These are phyloP conservation scores for Girardia tigrina DNA, from an alignment of 2,888 invertebrate species.

Conservation along the genomic window DNA sequence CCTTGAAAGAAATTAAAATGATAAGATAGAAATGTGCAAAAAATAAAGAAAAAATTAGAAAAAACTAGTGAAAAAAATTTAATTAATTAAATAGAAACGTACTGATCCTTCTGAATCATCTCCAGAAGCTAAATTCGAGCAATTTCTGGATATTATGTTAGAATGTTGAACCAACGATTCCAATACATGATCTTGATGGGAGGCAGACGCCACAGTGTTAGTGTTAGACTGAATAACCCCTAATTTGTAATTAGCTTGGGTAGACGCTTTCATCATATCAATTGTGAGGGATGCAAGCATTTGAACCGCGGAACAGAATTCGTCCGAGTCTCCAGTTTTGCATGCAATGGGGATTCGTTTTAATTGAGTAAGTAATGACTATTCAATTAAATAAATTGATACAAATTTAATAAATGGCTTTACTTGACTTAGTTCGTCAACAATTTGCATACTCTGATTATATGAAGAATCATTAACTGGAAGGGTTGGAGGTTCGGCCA, in stretches of 20 bases:
- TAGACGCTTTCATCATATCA: constrained; percentile 18
- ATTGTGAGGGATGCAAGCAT: not conserved
- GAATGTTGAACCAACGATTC: not conserved
- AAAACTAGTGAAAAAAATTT: no score
- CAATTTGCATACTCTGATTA: constrained; percentile 72
- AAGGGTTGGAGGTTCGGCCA: constrained; percentile 70
- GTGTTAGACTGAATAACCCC: not conserved
- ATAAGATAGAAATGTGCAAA: no score
- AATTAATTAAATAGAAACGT: not conserved
- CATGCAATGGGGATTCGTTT: not conserved
- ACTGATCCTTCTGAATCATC: not conserved
- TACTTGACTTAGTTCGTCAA: not conserved
- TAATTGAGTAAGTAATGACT: not conserved
- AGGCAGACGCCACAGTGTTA: not conserved
- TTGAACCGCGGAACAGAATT: constrained; percentile 1
- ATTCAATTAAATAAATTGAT: no score
- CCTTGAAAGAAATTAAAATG: no score
- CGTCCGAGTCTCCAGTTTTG: constrained; percentile 1
- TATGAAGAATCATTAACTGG: constrained; percentile 75
- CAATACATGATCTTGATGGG: not conserved
- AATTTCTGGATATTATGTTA: not conserved
- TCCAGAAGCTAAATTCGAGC: not conserved
- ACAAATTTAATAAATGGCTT: no score
- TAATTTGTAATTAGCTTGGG: not conserved
- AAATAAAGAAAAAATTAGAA: no score